Conservation (phyloP, 2,113 vertebrate species). For the Tyrannus savana region DNA sequence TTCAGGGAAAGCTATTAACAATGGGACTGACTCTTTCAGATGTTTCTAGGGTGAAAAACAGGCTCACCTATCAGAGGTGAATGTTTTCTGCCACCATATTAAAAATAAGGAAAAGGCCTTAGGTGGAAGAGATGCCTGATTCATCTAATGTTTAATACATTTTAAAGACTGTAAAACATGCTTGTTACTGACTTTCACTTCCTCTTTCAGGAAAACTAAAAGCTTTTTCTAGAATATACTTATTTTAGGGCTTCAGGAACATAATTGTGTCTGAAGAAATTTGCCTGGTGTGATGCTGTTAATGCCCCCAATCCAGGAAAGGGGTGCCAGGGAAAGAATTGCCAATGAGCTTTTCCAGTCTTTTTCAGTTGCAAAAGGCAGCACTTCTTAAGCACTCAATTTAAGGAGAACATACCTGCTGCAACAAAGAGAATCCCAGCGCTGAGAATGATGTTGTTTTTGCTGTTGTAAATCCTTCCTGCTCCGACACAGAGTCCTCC, state of each 20-base stretch:
- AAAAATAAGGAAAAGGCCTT: neutral
- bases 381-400: neutral
- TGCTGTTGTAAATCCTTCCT: conserved; percentile 91
- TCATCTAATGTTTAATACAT: neutral
- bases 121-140: neutral
- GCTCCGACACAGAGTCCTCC: conserved; percentile 91
- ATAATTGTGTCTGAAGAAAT: neutral
- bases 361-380: neutral
- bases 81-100: neutral
- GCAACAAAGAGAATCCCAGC: conserved; percentile 97
- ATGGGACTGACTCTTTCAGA: neutral
- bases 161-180: neutral
- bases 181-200: neutral
- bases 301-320: neutral
- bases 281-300: neutral
- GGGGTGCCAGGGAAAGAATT: neutral
- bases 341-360: neutral
- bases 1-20: conserved; percentile 22
- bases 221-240: neutral
- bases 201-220: neutral
- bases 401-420: conserved; percentile 82
- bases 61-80: neutral
- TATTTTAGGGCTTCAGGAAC: neutral
- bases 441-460: conserved; percentile 93
- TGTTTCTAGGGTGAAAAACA: neutral